phyloP scores from a whole-genome alignment of 2,797 vertebrate species.

The Salarias fasciatus region DNA sequence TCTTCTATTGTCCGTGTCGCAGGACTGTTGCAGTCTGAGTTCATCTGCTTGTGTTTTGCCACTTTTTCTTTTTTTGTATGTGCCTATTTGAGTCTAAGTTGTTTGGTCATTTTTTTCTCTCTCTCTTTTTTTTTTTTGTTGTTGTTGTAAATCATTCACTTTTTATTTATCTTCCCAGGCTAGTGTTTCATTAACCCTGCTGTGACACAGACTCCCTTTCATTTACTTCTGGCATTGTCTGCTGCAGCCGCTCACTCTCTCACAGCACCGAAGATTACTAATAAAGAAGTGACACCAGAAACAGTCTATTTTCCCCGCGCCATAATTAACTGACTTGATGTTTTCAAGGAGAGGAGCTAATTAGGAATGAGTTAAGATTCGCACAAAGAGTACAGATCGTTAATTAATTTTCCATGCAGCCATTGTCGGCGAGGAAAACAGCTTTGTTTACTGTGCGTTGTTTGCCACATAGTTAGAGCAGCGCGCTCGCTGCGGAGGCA shows the following conservation, averaged over 20 bases:
- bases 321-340: slow-evolving; percentile 76
- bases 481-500: neutral
- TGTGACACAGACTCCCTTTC: slow-evolving; percentile 70
- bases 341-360: slow-evolving; percentile 73
- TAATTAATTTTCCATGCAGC: slow-evolving; percentile 71
- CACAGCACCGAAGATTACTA: slow-evolving; percentile 61
- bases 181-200: slow-evolving; percentile 76
- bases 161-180: slow-evolving; percentile 75
- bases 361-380: slow-evolving; percentile 73
- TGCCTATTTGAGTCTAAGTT: slow-evolving; percentile 29
- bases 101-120: slow-evolving; percentile 25
- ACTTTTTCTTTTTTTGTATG: slow-evolving; percentile 26
- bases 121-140: slow-evolving; percentile 41
- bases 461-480: slow-evolving; percentile 25
- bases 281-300: slow-evolving; percentile 75
- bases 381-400: slow-evolving; percentile 65
- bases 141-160: slow-evolving; percentile 67
- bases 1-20: slow-evolving; percentile 10
- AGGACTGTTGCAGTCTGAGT: slow-evolving; percentile 7
- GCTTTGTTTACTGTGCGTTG: slow-evolving; percentile 59
- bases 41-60: neutral
- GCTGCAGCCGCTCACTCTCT: slow-evolving; percentile 55
- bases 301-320: slow-evolving; percentile 61
- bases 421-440: slow-evolving; percentile 62
- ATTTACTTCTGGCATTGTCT: slow-evolving; percentile 64